Base-by-base conservation (phyloP, 2,888 invertebrate genomes). In the Punctoribates punctum region DNA sequence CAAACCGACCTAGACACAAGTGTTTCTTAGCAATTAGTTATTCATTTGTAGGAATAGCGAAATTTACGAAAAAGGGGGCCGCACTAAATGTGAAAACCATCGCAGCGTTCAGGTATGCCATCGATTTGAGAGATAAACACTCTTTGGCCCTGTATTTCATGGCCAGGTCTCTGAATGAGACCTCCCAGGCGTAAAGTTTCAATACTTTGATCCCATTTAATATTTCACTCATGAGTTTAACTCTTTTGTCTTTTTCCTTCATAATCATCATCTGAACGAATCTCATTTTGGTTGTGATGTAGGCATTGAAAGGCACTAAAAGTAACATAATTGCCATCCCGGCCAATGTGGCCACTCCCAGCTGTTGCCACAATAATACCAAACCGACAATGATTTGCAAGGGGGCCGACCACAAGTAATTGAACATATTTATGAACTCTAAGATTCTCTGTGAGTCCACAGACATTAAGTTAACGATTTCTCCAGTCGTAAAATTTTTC, bases 41-140 rank as follows among this genome's bases (percentile, higher is more conserved):
- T 20, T 20, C 23, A 4, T 54, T 54, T n/a, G n/a, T n/a, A n/a
- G n/a, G 11, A 38, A 8, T 17, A 27, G 29, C 5, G 17, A 65
- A 87, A 80, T 92, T 90, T 81, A 95, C 93, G 89, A 96, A 86
- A 86, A 96, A 96, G 9, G 96, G 96, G 0, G 96, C 94, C 83
- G 93, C 93, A 1, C 92, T 92, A 94, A 96, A 97, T 80, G 94
- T 90, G 84, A 96, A 94, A 73, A 94, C 92, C 20, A 93, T 92
- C 48, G 91, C 90, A 20, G 94, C 92, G 84, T 93, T 92, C 73
- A 94, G 87, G 84, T 95, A 94, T 0, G 96, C 95, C 0, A 94
- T 89, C 80, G 91, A 89, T 84, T 91, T 93, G 78, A 97, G 87
- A 20, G 95, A 91, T 78, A 90, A 87, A 83, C 96, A 90, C 86